phyloP scores from a whole-genome alignment of 2,888 invertebrate species.

The Cephus nigrinus region DNA sequence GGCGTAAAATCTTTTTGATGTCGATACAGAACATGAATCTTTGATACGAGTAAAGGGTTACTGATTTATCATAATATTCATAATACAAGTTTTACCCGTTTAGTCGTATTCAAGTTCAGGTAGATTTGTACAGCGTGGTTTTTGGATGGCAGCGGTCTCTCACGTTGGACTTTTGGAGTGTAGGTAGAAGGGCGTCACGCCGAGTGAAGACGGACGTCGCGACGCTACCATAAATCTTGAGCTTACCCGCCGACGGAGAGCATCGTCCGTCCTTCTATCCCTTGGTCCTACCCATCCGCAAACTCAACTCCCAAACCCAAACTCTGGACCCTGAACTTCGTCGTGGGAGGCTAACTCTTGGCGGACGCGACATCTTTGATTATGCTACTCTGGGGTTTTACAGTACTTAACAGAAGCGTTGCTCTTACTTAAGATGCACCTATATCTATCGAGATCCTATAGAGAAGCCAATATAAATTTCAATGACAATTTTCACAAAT shows the following conservation, averaged over 20 bases:
- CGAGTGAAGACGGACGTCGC: constrained; percentile 67
- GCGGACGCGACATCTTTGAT: constrained; percentile 61
- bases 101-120: neutral
- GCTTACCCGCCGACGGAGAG: constrained; percentile 62
- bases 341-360: constrained; percentile 59
- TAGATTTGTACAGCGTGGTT: neutral
- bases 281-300: constrained; percentile 22
- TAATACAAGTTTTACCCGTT: neutral
- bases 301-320: constrained; percentile 24
- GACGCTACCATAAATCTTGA: constrained; percentile 64
- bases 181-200: constrained; percentile 64
- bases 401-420: constrained; percentile 30
- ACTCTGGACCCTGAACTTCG: constrained; percentile 40
- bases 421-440: constrained; percentile 15
- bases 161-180: neutral
- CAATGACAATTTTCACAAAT: neutral
- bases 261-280: constrained; percentile 45
- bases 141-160: neutral
- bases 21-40: neutral
- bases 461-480: neutral
- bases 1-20: neutral
- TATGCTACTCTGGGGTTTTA: constrained; percentile 48
- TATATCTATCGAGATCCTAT: too few relatives aligned
- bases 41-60: neutral
- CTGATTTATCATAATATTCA: neutral